phyloP scores from a whole-genome alignment of 1,140 invertebrate genomes.

The Druon quercuslanigerum region DNA sequence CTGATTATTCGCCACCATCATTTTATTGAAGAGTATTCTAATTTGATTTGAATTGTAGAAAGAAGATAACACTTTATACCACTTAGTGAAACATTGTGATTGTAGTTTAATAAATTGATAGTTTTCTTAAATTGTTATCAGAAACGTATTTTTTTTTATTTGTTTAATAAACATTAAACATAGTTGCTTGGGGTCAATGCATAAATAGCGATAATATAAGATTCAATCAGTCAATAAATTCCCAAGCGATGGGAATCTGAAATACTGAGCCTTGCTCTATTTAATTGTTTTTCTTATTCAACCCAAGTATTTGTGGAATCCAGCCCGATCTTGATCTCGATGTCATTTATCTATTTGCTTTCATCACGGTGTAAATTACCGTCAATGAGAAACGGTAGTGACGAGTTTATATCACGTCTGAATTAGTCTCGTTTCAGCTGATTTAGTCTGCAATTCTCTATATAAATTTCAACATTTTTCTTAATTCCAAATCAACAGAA shows the following conservation, averaged over 20 bases:
- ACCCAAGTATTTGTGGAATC: conserved; percentile 16
- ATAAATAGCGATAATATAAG: conserved; percentile 4
- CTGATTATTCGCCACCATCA: too few relatives aligned
- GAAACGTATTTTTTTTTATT: neutral
- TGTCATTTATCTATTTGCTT: conserved; percentile 28
- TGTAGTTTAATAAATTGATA: neutral
- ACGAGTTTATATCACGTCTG: conserved; percentile 25
- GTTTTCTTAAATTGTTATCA: neutral
- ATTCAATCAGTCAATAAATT: conserved; percentile 15
- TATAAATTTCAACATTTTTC: neutral
- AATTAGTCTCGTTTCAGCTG: conserved; percentile 17
- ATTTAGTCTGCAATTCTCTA: conserved; percentile 7
- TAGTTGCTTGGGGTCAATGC: neutral
- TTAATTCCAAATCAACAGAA: neutral
- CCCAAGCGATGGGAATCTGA: neutral
- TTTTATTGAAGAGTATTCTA: neutral
- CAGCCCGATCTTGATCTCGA: conserved; percentile 10
- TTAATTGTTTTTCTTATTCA: conserved; percentile 16
- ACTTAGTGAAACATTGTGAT: neutral
- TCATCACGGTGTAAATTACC: conserved; percentile 26
- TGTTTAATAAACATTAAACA: neutral
- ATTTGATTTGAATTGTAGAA: neutral
- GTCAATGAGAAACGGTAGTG: conserved; percentile 28
- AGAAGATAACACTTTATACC: neutral
- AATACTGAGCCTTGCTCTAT: conserved; percentile 13